A percentile compares a stretch with the other conserved stretches of the same genome.
Evolutionary conservation across 2,888 invertebrate species (phyloP).

Genomic region (Trachelus troglodyta): DNA sequence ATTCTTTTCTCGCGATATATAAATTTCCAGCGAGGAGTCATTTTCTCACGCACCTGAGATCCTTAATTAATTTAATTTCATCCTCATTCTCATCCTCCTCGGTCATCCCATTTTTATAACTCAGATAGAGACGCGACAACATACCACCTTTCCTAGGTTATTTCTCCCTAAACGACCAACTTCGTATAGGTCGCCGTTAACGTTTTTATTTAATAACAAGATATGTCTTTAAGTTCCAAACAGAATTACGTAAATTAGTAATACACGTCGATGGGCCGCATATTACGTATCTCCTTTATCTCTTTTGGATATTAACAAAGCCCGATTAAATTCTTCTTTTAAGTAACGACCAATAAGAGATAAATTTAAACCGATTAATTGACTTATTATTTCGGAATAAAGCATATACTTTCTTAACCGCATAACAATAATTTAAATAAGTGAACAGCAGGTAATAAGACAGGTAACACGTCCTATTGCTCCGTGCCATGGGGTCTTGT

Average conservation of each 20-base stretch:
- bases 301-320: not conserved
- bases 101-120: not conserved
- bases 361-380: no score
- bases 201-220: not conserved
- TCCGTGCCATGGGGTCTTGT: no score
- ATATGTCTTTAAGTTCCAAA: not conserved
- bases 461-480: no score
- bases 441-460: no score
- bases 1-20: not conserved
- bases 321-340: not conserved
- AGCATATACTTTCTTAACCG: no score
- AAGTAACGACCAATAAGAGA: not conserved
- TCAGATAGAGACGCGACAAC: not conserved
- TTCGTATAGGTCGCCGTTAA: not conserved
- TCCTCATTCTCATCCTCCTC: not conserved
- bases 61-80: not conserved
- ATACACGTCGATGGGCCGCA: not conserved
- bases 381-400: no score
- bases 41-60: not conserved
- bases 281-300: not conserved
- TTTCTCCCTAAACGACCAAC: not conserved
- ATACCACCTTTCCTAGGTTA: not conserved
- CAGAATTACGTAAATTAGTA: not conserved
- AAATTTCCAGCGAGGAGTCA: not conserved
- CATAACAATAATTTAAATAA: no score